A percentile compares a stretch with the other conserved stretches of the same genome.
phyloP scores from a whole-genome alignment of 1,140 invertebrate species.

The Heliconius himera region DNA sequence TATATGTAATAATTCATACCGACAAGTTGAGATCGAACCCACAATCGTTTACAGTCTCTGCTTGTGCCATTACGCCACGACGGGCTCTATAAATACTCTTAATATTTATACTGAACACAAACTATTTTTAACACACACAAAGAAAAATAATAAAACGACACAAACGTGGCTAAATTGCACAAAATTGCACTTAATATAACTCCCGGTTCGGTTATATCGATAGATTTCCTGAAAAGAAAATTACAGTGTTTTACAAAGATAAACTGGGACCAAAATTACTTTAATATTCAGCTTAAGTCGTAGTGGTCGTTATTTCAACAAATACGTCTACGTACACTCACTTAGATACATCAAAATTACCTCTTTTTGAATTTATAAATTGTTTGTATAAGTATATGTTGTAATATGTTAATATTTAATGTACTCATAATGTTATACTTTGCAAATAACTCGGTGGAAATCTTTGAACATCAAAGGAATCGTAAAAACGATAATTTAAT shows the following conservation, averaged over 20 bases:
- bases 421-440: too few species aligned
- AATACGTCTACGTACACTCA: neutral
- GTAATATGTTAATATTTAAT: too few species aligned
- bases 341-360: neutral
- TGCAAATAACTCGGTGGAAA: too few species aligned
- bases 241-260: slow-evolving; percentile 31
- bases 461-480: too few species aligned
- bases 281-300: slow-evolving; percentile 19
- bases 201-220: neutral
- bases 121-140: neutral
- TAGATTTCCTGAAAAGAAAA: slow-evolving; percentile 25
- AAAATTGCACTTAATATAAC: slow-evolving; percentile 15
- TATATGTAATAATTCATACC: too few species aligned
- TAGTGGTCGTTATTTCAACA: slow-evolving; percentile 6
- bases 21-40: too few species aligned
- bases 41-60: too few species aligned
- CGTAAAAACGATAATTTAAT: too few species aligned
- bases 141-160: neutral
- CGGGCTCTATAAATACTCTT: too few species aligned
- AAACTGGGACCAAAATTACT: slow-evolving; percentile 10
- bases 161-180: neutral
- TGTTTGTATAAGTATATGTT: too few species aligned
- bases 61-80: too few species aligned
- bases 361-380: too few species aligned
- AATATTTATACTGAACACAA: neutral